Evolutionary conservation across 2,113 vertebrate genomes (phyloP), one percentile per base, ranked within the genome.

Genomic region (Callithrix jacchus): DNA sequence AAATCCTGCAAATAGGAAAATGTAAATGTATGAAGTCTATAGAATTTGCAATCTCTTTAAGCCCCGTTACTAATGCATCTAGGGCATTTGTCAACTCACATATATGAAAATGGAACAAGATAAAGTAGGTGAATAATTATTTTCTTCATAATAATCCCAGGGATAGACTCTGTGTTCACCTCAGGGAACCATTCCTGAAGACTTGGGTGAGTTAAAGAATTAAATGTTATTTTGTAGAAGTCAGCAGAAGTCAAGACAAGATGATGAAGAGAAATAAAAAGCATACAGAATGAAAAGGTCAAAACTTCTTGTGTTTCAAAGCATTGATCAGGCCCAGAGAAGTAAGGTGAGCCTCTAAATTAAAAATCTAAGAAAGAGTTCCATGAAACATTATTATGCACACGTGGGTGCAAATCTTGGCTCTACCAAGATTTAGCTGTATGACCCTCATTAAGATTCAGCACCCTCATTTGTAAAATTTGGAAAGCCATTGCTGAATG

Each of bases 1-100:
- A 87, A 61, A 96, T 96, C 66, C 4, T 23, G 27, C 2, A 92
- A 95, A 87, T 8, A 71, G 9, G 71, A 56, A 96, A 95, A 96
- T 16, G 61, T 17, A 76, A 89, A 92, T 94, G 42, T 97, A 47
- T 95, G 56, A 83, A 91, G 35, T 91, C 71, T n/a, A 27, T 71
- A 83, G 8, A 45, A 82, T 95, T 96, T 58, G 4, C 70, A 87
- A 9, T 93, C 49, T 88, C 37, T 86, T 79, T 87, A 73, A 91
- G n/a, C 18, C 70, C 58, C 71, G 20, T 52, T 91, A 40, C 66
- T 86, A 86, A 21, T 73, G 27, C 79, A 92, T 88, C 35, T 47
- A 64, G 16, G 89, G 10, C 0, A 5, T 87, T 92, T 96, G 37
- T 91, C 35, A 95, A 13, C 23, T 66, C n/a, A 64, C 4, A 4